These are phyloP conservation scores for Butastur rufipennis DNA, from an alignment of 2,113 vertebrate genomes.

Conservation along the genomic window DNA sequence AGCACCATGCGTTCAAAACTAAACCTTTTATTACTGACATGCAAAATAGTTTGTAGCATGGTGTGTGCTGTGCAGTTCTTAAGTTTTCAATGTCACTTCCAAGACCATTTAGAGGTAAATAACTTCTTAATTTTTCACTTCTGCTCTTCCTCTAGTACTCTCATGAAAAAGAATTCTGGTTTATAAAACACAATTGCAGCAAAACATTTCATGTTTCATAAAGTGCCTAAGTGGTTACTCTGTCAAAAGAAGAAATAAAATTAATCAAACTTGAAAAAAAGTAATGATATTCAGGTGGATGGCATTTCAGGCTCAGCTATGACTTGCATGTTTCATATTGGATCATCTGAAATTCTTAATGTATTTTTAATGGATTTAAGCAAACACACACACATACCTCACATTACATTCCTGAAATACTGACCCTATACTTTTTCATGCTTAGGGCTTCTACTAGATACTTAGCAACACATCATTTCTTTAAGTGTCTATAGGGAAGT, in stretches of 20 bases:
- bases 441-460: not conserved
- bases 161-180: not conserved
- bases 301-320: slow-evolving; percentile 46
- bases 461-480: not conserved
- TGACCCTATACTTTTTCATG: not conserved
- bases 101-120: not conserved
- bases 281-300: slow-evolving; percentile 21
- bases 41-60: not conserved
- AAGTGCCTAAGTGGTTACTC: not conserved
- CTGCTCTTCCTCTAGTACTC: not conserved
- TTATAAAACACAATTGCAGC: not conserved
- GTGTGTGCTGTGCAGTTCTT: not conserved
- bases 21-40: not conserved
- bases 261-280: slow-evolving; percentile 41
- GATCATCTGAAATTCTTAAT: slow-evolving; percentile 35
- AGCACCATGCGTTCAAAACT: not conserved
- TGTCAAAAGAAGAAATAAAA: slow-evolving; percentile 55
- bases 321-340: slow-evolving; percentile 3
- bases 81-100: not conserved
- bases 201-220: slow-evolving; percentile 32
- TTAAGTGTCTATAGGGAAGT: not conserved
- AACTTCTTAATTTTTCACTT: slow-evolving; percentile 11
- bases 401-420: not conserved
- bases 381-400: not conserved
- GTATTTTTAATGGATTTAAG: slow-evolving; percentile 34